These are phyloP conservation scores for Epicampocera succincta DNA, from an alignment of 2,888 invertebrate genomes.

Conservation along the genomic window DNA sequence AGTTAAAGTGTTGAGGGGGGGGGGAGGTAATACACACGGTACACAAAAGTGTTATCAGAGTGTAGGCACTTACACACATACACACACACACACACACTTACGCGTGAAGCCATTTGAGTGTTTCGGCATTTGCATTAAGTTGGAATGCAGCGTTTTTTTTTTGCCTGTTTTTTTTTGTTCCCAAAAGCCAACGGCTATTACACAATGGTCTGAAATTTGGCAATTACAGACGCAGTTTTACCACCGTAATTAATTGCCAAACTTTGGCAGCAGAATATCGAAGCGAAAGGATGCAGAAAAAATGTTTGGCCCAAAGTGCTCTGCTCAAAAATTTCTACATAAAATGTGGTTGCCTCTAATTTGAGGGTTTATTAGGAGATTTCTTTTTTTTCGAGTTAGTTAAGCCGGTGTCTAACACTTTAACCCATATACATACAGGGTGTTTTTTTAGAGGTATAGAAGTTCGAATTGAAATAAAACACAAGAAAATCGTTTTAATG, in stretches of 20 bases:
- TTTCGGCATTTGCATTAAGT: too few relatives aligned
- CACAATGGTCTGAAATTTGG: conserved; percentile 15
- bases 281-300: background rate
- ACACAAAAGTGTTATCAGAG: background rate
- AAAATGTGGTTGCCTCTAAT: too few relatives aligned
- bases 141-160: background rate
- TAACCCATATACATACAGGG: too few relatives aligned
- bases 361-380: too few relatives aligned
- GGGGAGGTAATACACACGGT: background rate
- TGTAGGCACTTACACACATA: background rate
- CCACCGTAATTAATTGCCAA: conserved; percentile 31
- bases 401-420: too few relatives aligned
- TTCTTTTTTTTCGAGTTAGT: too few relatives aligned
- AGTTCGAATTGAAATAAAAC: too few relatives aligned
- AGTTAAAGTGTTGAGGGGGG: too few relatives aligned
- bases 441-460: too few relatives aligned
- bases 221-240: conserved; percentile 15
- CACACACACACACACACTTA: background rate
- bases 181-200: conserved; percentile 12
- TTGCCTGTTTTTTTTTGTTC: background rate
- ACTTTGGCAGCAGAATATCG: background rate
- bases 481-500: too few relatives aligned
- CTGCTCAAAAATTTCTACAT: background rate
- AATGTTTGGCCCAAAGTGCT: too few relatives aligned
- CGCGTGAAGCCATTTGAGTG: background rate